Conservation (phyloP, 1,140 invertebrate species). For the Drosophila melanica region DNA sequence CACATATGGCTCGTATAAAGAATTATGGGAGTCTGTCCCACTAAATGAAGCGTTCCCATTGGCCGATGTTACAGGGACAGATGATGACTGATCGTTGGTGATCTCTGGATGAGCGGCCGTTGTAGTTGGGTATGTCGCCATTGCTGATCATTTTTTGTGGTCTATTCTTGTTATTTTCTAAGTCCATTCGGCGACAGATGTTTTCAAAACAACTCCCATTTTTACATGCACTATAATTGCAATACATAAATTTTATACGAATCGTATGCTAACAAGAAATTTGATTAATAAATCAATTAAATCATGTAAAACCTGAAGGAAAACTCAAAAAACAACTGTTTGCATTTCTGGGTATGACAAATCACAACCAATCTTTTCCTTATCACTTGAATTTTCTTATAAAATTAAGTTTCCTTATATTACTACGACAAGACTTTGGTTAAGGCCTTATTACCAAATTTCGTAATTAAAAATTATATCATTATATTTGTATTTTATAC, state of each 20-base stretch:
- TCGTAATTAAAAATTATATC: too few relatives aligned
- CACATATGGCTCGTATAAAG: constrained; percentile 33
- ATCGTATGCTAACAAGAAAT: not conserved
- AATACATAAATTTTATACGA: constrained; percentile 4
- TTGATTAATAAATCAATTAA: not conserved
- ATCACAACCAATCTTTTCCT: too few relatives aligned
- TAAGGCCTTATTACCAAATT: too few relatives aligned
- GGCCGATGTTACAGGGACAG: not conserved
- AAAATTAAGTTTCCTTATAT: too few relatives aligned
- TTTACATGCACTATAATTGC: constrained; percentile 30
- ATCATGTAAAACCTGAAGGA: not conserved
- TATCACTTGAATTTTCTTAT: too few relatives aligned
- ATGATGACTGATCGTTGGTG: not conserved
- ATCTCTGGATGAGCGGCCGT: not conserved
- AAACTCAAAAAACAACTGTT: not conserved
- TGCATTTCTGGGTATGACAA: not conserved
- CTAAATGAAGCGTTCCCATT: not conserved
- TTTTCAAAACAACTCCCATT: constrained; percentile 51
- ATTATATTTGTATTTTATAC: too few relatives aligned
- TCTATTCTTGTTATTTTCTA: constrained; percentile 24
- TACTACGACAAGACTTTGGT: too few relatives aligned
- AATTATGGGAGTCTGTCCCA: constrained; percentile 20
- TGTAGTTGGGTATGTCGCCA: not conserved
- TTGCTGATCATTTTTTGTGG: constrained; percentile 13
- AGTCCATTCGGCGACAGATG: constrained; percentile 44